phyloP scores from a whole-genome alignment of 2,797 vertebrate genomes.

The Arrhamphus sclerolepis region DNA sequence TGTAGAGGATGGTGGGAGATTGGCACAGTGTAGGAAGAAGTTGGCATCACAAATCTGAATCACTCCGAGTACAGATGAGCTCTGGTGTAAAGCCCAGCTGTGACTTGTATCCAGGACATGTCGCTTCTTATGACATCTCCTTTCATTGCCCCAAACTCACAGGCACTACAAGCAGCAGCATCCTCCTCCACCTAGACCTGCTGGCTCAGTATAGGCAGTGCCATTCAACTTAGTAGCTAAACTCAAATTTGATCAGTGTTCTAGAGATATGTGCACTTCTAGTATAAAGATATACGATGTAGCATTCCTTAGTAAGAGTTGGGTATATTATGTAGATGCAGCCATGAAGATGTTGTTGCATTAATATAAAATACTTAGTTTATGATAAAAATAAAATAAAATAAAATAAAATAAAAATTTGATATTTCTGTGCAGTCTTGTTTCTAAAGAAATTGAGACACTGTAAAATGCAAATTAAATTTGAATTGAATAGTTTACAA shows the following conservation, averaged over 20 bases:
- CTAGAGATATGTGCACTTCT: constrained; percentile 25
- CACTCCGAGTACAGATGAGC: constrained; percentile 62
- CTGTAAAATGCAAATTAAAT: background rate
- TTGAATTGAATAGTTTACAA: background rate
- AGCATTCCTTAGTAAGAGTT: constrained; percentile 15
- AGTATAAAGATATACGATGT: constrained; percentile 29
- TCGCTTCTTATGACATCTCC: constrained; percentile 45
- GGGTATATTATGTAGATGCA: constrained; percentile 16
- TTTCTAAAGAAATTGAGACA: background rate
- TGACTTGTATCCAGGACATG: constrained; percentile 54
- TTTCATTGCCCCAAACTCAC: constrained; percentile 42
- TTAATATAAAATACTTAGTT: constrained; percentile 6
- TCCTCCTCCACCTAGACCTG: constrained; percentile 56
- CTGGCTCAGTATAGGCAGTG: constrained; percentile 58
- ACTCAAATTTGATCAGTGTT: constrained; percentile 27
- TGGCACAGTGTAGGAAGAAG: constrained; percentile 62
- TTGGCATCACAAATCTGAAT: constrained; percentile 62
- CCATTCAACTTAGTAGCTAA: constrained; percentile 26
- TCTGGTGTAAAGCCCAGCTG: constrained; percentile 61
- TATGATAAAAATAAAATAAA: constrained; percentile 7
- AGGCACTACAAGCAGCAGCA: constrained; percentile 51
- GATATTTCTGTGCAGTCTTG: constrained; percentile 6
- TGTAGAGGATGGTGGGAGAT: constrained; percentile 69
- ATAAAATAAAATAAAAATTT: too few species aligned
- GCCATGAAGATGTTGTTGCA: constrained; percentile 13